These are phyloP conservation scores for Cichladusa arquata DNA, from an alignment of 2,113 vertebrate genomes.

Conservation along the genomic window DNA sequence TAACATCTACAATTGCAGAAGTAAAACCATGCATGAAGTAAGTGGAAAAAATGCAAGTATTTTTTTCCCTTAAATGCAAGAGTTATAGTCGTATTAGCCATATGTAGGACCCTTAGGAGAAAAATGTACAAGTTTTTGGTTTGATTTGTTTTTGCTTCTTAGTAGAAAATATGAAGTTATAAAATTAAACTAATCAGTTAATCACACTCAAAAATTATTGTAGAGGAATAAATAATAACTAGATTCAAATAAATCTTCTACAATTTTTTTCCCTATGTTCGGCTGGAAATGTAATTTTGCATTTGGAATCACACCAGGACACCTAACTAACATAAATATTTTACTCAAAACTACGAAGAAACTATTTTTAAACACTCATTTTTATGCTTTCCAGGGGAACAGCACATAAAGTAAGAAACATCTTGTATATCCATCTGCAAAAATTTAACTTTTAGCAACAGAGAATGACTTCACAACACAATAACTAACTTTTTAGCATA, in stretches of 20 bases:
- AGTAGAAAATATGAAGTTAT: not conserved
- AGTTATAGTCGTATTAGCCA: not conserved
- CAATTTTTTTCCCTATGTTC: fast-evolving
- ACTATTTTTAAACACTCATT: not conserved
- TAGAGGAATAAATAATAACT: not conserved
- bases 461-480: not conserved
- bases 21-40: not conserved
- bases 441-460: not conserved
- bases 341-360: not conserved
- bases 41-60: not conserved
- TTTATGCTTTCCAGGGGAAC: not conserved
- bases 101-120: not conserved
- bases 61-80: not conserved
- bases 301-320: not conserved
- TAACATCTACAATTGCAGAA: not conserved
- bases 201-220: not conserved
- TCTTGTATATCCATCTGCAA: not conserved
- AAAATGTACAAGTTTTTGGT: not conserved
- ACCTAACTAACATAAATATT: not conserved
- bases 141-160: not conserved
- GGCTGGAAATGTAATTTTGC: not conserved
- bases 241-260: not conserved
- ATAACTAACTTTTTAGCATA: not conserved
- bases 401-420: not conserved
- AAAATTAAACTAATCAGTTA: not conserved